Conservation (phyloP, 2,113 vertebrate genomes). For the Nipponia nippon region DNA sequence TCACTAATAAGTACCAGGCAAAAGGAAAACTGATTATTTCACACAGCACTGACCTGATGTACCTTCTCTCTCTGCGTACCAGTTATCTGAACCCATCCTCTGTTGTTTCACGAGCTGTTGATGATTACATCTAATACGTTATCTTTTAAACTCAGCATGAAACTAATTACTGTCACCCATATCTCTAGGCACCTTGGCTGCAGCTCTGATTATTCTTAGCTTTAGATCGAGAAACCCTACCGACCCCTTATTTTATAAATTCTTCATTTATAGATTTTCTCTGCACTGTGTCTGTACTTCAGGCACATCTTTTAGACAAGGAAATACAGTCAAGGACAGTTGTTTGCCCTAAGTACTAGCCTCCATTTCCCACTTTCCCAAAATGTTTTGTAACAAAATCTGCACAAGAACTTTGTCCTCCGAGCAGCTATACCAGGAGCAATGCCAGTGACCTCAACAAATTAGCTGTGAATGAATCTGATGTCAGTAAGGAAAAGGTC, state of each 20-base stretch:
- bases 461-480: background rate
- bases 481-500: background rate
- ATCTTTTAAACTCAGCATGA: slow-evolving; percentile 35
- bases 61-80: background rate
- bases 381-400: background rate
- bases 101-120: background rate
- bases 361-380: background rate
- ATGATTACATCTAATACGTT: background rate
- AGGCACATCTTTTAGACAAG: background rate
- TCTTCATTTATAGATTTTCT: background rate
- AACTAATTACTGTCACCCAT: slow-evolving; percentile 16
- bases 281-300: background rate
- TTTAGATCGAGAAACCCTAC: background rate
- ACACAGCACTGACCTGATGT: background rate
- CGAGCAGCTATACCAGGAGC: background rate
- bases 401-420: background rate
- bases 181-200: background rate
- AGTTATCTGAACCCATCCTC: background rate
- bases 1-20: background rate
- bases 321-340: background rate
- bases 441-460: background rate
- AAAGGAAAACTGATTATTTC: background rate
- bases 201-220: background rate
- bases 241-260: background rate
- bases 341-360: background rate